Evolutionary conservation across 2,113 vertebrate species (phyloP).

Genomic region (Hydrochoerus hydrochaeris): DNA sequence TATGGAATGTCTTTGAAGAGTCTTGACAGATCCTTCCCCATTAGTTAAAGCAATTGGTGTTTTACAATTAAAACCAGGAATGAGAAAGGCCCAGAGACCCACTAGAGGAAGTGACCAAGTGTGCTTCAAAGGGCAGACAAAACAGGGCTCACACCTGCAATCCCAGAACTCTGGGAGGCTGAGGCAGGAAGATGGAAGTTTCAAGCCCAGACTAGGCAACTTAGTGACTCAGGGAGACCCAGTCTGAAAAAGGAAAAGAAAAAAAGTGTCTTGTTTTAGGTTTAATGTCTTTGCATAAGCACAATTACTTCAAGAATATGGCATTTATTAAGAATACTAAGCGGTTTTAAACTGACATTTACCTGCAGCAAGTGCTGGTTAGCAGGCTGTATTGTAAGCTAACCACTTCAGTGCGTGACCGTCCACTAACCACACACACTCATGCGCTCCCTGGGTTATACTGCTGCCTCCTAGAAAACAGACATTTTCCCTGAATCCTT

Average conservation of each 20-base stretch:
- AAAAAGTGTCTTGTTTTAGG: background rate
- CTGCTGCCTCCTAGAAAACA: background rate
- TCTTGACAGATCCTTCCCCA: constrained; percentile 1
- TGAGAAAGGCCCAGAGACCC: background rate
- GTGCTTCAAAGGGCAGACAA: background rate
- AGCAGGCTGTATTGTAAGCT: background rate
- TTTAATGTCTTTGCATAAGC: background rate
- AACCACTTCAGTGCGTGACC: background rate
- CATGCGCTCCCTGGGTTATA: background rate
- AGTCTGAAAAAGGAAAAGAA: background rate
- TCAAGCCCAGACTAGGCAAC: background rate
- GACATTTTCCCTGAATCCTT: background rate
- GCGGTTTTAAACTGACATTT: background rate
- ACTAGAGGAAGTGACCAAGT: background rate
- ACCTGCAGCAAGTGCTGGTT: background rate
- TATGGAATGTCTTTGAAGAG: constrained; percentile 37
- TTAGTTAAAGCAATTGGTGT: background rate
- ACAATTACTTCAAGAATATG: background rate
- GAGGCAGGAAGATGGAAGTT: background rate
- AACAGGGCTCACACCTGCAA: background rate
- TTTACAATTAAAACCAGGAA: background rate
- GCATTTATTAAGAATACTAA: background rate
- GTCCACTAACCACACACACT: background rate
- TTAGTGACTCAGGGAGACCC: background rate
- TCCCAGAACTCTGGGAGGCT: background rate